These are phyloP conservation scores for Notamacropus eugenii DNA, from an alignment of 2,797 vertebrate genomes.

Conservation along the genomic window DNA sequence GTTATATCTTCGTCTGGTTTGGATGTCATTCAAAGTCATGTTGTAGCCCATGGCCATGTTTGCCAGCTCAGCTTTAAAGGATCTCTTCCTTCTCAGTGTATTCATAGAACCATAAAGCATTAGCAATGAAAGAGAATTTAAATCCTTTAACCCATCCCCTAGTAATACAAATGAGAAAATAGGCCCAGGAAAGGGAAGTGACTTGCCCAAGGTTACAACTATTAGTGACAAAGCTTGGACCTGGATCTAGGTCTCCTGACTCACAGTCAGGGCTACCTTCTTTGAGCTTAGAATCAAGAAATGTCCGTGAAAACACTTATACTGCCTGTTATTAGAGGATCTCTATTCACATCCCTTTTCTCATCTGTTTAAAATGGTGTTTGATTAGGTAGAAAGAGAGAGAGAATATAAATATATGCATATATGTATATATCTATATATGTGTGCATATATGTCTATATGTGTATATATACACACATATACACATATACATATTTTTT, in stretches of 20 bases:
- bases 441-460: rapidly evolving
- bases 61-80: background rate
- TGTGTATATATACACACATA: background rate
- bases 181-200: background rate
- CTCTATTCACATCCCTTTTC: background rate
- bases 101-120: background rate
- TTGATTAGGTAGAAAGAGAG: background rate
- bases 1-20: background rate
- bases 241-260: background rate
- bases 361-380: background rate
- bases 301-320: background rate
- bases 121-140: background rate
- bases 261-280: background rate
- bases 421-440: background rate
- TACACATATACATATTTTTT: too few species aligned
- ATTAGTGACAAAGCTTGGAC: background rate
- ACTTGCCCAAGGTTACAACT: background rate
- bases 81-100: background rate
- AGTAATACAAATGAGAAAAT: background rate
- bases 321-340: background rate
- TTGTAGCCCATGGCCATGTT: background rate
- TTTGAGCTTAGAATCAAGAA: background rate
- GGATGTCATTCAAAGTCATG: background rate
- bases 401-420: background rate
- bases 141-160: background rate